Evolutionary conservation across 2,888 invertebrate genomes (phyloP).

Genomic region (Junonia oenone): DNA sequence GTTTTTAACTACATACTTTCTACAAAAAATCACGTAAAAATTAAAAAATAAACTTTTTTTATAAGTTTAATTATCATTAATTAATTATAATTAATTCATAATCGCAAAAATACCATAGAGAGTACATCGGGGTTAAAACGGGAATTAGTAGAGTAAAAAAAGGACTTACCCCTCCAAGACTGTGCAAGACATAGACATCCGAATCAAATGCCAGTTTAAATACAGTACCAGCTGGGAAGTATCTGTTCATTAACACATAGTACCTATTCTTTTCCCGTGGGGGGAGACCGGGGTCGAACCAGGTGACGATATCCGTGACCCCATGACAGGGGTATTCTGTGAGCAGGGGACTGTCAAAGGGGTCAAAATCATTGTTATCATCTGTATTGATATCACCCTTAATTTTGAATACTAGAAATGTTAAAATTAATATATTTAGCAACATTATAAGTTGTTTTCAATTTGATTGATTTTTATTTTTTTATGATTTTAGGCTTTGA

Average conservation of each 20-base stretch:
- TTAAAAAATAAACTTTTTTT: no score
- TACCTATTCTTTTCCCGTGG: constrained; percentile 18
- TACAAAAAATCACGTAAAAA: no score
- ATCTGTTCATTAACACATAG: constrained; percentile 7
- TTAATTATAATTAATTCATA: no score
- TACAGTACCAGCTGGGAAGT: neutral
- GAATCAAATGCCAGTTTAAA: constrained; percentile 5
- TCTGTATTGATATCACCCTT: neutral
- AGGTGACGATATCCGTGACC: constrained; percentile 9
- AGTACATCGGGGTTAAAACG: no score
- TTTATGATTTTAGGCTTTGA: no score
- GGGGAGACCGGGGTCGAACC: constrained; percentile 15
- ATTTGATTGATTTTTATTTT: no score
- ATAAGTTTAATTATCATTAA: no score
- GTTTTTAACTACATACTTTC: no score
- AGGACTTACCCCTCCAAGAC: neutral
- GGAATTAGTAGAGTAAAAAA: neutral
- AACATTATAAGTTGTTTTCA: no score
- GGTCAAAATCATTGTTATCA: neutral
- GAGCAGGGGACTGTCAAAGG: constrained; percentile 10
- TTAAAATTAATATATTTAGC: neutral
- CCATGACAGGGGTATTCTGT: constrained; percentile 13
- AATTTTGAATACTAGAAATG: neutral
- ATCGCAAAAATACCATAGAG: no score
- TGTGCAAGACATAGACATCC: constrained; percentile 4